Base-by-base conservation (phyloP, 2,797 vertebrate genomes). In the Acipenser oxyrinchus region DNA sequence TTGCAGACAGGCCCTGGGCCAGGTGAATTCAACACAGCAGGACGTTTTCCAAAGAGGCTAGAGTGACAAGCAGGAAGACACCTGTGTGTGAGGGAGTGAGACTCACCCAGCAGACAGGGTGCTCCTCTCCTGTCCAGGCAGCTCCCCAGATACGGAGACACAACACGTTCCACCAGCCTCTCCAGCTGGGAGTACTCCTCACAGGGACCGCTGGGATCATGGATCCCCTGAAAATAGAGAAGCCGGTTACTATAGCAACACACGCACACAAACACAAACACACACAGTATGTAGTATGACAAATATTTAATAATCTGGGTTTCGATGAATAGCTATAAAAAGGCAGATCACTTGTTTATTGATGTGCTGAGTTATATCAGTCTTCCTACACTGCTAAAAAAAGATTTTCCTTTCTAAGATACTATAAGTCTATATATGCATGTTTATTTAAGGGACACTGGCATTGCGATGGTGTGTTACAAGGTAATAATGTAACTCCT, bases 111-210 rank as follows among this genome's bases (percentile, higher is more conserved):
- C 5, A 78, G 75, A 63, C 81, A 84, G 6, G 72, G 71, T 37
- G 77, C 78, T n/a, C 82, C 78, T 65, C 77, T 84, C 7, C 80
- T 77, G 73, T 91, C 87, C 68, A 90, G 84, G 18, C 89, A 88
- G 69, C 92, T 81, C 71, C 89, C 86, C 50, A 98, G 79, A 74
- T 93, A 98, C 0, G 96, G 95, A 2, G 93, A 94, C 1, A 98
- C 89, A 15, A 91, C 90, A 62, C 87, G 84, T 72, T 93, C 91
- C 73, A 97, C 92, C 73, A 98, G 82, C 11, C 86, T 88, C 78
- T 98, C 96, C 77, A 98, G 79, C 72, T 88, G 89, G 64, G 87
- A 62, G 49, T 93, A 97, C 66, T 90, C 86, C 68, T 90, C 76
- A 60, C 83, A 93, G 23, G 92, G 91, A 52, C 87, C 88, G 0